phyloP scores from a whole-genome alignment of 2,888 invertebrate species.

The Lochmaea capreae region DNA sequence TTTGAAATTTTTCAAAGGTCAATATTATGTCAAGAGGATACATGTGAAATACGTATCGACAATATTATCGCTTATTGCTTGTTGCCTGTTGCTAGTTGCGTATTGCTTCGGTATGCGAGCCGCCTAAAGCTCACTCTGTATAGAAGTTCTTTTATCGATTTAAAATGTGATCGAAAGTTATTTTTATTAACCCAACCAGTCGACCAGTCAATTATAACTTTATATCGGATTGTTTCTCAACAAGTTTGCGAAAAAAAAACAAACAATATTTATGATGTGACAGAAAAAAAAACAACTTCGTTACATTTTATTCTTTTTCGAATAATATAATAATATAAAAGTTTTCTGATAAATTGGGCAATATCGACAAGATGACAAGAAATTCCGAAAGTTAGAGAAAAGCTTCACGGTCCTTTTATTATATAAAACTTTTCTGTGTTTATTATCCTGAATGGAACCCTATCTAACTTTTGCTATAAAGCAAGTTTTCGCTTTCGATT shows the following conservation, averaged over 20 bases:
- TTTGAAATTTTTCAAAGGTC: no score
- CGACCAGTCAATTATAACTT: constrained; percentile 5
- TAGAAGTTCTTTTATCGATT: no score
- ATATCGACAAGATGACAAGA: constrained; percentile 42
- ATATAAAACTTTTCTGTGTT: constrained; percentile 44
- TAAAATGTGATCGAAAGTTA: no score
- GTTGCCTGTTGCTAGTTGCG: no score
- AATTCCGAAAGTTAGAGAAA: constrained; percentile 39
- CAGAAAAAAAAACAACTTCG: constrained; percentile 33
- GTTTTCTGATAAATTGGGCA: constrained; percentile 42
- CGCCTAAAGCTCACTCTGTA: no score
- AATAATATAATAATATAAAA: constrained; percentile 39
- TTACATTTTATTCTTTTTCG: constrained; percentile 37
- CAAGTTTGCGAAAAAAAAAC: constrained; percentile 6
- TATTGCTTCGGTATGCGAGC: no score
- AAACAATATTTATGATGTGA: constrained; percentile 31
- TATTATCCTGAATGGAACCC: constrained; percentile 43
- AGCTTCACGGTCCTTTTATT: constrained; percentile 44
- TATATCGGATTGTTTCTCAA: background rate
- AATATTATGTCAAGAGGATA: no score
- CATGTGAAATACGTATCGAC: no score
- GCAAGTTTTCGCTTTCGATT: constrained; percentile 43
- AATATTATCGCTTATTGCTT: no score
- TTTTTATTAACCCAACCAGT: no score
- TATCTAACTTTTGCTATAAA: constrained; percentile 46